Conservation (phyloP, 2,113 vertebrate genomes). For the Sinocyclocheilus anophthalmus region DNA sequence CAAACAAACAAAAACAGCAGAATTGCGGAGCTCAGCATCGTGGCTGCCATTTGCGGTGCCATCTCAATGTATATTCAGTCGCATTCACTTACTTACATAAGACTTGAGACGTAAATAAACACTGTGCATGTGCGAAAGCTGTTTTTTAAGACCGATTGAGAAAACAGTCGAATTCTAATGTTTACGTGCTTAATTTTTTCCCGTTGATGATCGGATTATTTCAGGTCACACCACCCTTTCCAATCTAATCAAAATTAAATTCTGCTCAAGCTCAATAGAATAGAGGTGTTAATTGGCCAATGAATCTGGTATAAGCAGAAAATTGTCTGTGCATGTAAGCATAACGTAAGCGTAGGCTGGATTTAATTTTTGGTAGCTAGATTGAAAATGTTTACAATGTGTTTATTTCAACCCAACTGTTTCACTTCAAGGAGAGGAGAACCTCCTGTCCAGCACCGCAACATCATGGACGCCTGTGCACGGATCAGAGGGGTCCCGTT, state of each 20-base stretch:
- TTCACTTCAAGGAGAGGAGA: conserved; percentile 57
- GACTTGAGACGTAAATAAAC: not conserved
- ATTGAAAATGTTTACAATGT: not conserved
- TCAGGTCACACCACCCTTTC: not conserved
- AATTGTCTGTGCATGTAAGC: not conserved
- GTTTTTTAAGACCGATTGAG: not conserved
- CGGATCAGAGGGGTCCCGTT: conserved; percentile 75
- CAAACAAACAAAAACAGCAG: too few species aligned
- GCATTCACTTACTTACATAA: too few species aligned
- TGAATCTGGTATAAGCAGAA: too few species aligned
- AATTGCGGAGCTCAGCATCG: too few species aligned
- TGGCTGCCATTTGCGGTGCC: too few species aligned
- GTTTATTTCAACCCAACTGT: conserved; percentile 3
- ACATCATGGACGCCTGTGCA: conserved; percentile 82
- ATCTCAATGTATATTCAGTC: too few species aligned
- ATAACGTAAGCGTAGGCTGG: not conserved
- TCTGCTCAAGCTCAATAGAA: too few species aligned
- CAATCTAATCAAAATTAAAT: not conserved
- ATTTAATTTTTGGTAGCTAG: not conserved
- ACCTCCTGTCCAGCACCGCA: conserved; percentile 40
- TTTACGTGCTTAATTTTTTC: not conserved
- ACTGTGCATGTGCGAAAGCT: not conserved
- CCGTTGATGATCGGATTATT: not conserved
- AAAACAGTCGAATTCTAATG: not conserved
- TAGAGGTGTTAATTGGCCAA: too few species aligned